Evolutionary conservation across 2,797 vertebrate species (phyloP), one percentile per base, ranked within the genome.

Genomic region (Lithobates pipiens): DNA sequence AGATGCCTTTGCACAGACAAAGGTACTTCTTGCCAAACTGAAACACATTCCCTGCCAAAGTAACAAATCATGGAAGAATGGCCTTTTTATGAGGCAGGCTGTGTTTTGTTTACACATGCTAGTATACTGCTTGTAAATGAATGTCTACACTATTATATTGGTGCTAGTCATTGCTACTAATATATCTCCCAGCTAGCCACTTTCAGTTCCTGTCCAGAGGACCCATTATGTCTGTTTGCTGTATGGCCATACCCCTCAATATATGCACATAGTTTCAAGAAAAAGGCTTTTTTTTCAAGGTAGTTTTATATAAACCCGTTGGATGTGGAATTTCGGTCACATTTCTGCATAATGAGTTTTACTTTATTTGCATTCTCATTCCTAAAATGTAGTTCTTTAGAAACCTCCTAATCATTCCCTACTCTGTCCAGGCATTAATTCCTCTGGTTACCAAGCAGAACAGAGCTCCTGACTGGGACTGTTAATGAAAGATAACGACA

Each of bases 41-140:
- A 54, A 54, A 54, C 50, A 54, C 50, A 54, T 54, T 54, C 16
- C 3, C 50, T 54, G 50, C 50, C 50, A 65, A 25, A 25, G n/a
- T 65, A 65, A 65, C 61, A 65, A 65, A 65, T 65, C 61, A 65
- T 65, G 61, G 61, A 65, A 65, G 61, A 65, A 65, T 65, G 61
- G 23, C 3, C 61, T 25, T 39, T 65, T 65, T 65, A 65, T 65
- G 61, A 65, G 61, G n/a, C n/a, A 23, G 61, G 61, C 61, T 65
- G 23, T 23, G 61, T 25, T 25, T 65, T n/a, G 61, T 23, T 65
- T 65, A 65, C 61, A 65, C 61, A 65, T 9, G 9, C 21, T 65
- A 65, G 61, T 65, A 65, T 25, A 65, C n/a, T 65, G 23, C 61
- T 25, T 65, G 61, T 25, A 25, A 65, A 65, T 65, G 61, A 65